Evolutionary conservation across 1,140 invertebrate species (phyloP), one percentile per base, ranked within the genome.

Genomic region (Drosophila jambulina): DNA sequence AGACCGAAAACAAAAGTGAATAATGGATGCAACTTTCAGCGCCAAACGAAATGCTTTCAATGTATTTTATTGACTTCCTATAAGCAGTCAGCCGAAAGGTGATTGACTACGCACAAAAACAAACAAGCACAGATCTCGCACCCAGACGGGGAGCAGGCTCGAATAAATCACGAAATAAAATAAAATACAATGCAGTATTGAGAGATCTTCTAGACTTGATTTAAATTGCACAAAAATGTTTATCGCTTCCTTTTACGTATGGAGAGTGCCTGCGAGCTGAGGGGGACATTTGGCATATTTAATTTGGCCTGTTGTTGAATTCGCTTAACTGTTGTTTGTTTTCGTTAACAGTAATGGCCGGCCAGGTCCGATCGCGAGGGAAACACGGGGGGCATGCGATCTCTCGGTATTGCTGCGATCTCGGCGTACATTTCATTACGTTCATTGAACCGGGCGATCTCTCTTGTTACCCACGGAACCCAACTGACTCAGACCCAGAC

Each of bases 281-380:
- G 65, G 23, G 38, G 59, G 45, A 58, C 46, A 64, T 62, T 75
- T 54, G 78, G 63, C 78, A 85, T 78, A 83, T 82, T 83, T 75
- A 62, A 64, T 77, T 81, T 85, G 60, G 68, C 64, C 27, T 74
- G 70, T 74, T 64, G 75, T 54, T 79, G 78, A 76, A 53, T 82
- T 82, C 64, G 72, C 60, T 83, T 84, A 88, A 88, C 83, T 87
- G 80, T 86, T 87, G 75, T 83, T 86, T 86, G 79, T 86, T 86
- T 86, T 87, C 60, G 83, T 88, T 88, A 87, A 88, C 84, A 80
- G 85, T 88, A 88, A 84, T 88, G 84, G 72, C 72, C 68, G 53
- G 72, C 58, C 48, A 42, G 57, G 25, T 36, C 38, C 68, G 69
- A 23, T 25, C n/a, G 54, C 34, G 25, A 23, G 38, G 32, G 34